Evolutionary conservation across 2,888 invertebrate genomes (phyloP).

Genomic region (Hydrotaea cyrtoneurina): DNA sequence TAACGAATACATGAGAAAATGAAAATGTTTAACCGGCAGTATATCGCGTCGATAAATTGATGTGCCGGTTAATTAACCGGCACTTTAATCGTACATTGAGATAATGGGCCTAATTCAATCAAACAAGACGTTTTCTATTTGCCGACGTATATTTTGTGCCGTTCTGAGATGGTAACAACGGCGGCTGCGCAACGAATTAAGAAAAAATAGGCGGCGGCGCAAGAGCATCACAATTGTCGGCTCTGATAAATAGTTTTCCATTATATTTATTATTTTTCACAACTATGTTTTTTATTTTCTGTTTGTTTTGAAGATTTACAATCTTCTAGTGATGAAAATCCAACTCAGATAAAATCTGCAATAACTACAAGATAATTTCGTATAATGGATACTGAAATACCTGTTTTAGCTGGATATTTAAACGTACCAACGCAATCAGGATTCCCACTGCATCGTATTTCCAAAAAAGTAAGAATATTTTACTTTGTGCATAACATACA

Average conservation of each 20-base stretch:
- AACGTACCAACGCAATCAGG: conserved; percentile 88
- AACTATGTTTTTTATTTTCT: conserved; percentile 9
- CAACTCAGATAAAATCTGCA: not conserved
- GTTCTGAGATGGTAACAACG: too few relatives aligned
- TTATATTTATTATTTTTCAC: not conserved
- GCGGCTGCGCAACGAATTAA: too few relatives aligned
- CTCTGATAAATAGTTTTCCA: not conserved
- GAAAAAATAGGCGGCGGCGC: too few relatives aligned
- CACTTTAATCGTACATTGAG: too few relatives aligned
- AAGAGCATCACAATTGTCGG: too few relatives aligned
- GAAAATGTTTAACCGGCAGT: too few relatives aligned
- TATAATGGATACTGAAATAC: conserved; percentile 88
- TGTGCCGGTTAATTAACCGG: too few relatives aligned
- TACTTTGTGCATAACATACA: not conserved
- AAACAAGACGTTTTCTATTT: too few relatives aligned
- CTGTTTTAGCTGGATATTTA: conserved; percentile 88
- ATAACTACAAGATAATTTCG: not conserved
- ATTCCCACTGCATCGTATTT: conserved; percentile 88
- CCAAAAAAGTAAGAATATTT: conserved; percentile 84
- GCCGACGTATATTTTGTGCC: too few relatives aligned
- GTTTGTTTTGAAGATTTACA: conserved; percentile 24
- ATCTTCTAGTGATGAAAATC: conserved; percentile 6
- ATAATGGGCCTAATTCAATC: too few relatives aligned
- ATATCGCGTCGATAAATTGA: too few relatives aligned
- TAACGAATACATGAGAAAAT: too few relatives aligned